A percentile compares a stretch with the other conserved stretches of the same genome.
These are phyloP conservation scores for Ectobius pallidus DNA, from an alignment of 2,888 invertebrate genomes.

Conservation along the genomic window DNA sequence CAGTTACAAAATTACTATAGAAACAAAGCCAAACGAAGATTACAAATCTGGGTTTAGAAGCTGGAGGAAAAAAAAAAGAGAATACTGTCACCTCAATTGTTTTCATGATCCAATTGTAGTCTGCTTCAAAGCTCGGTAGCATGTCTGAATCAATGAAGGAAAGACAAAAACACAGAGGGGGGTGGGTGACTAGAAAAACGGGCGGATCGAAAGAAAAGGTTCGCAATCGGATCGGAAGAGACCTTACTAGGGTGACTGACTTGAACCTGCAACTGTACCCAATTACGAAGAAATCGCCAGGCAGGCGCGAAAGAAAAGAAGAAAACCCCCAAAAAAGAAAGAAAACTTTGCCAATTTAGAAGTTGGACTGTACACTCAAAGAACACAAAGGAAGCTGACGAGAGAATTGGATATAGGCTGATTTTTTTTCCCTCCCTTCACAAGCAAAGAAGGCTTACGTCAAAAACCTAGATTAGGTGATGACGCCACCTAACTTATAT, in stretches of 20 bases:
- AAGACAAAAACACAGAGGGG: too few relatives aligned
- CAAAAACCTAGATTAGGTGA: constrained; percentile 20
- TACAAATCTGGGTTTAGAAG: too few relatives aligned
- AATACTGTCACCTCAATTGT: too few relatives aligned
- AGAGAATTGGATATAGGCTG: constrained; percentile 30
- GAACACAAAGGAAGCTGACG: constrained; percentile 30
- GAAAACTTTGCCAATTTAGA: constrained; percentile 37
- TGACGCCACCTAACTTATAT: not conserved
- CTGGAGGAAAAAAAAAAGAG: too few relatives aligned
- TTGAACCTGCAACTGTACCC: constrained; percentile 21
- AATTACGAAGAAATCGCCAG: constrained; percentile 28
- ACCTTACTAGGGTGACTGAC: not conserved
- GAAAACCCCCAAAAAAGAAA: constrained; percentile 7
- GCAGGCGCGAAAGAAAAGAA: constrained; percentile 17
- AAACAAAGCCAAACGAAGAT: too few relatives aligned
- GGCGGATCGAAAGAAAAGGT: too few relatives aligned
- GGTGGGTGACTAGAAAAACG: too few relatives aligned
- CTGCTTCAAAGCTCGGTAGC: not conserved
- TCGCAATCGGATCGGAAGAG: not conserved
- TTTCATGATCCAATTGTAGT: not conserved
- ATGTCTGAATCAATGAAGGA: not conserved
- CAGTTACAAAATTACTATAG: too few relatives aligned
- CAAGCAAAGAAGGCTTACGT: constrained; percentile 23
- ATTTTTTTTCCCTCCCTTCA: constrained; percentile 20
- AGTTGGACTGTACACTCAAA: constrained; percentile 32